phyloP scores from a whole-genome alignment of 2,888 invertebrate species.

The Galeopsomyia nigrocyanea region DNA sequence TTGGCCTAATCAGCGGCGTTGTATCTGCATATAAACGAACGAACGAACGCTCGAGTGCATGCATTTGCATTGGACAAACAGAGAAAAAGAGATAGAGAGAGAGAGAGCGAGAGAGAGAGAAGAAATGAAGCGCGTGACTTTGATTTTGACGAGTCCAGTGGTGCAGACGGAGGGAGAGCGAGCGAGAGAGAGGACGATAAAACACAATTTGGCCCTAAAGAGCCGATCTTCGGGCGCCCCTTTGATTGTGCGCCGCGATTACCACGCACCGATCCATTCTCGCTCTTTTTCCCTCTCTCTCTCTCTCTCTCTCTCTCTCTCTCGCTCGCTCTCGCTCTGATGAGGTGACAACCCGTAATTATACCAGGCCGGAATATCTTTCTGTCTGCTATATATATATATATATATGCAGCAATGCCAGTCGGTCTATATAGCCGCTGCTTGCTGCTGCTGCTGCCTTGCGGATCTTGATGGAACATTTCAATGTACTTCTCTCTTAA shows the following conservation, averaged over 20 bases:
- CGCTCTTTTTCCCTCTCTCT: constrained; percentile 40
- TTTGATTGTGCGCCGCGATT: constrained; percentile 59
- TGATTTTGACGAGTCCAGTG: constrained; percentile 45
- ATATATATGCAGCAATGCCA: constrained; percentile 63
- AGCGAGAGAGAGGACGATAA: constrained; percentile 59
- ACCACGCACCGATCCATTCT: constrained; percentile 51
- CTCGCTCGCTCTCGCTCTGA: constrained; percentile 56
- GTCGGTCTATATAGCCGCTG: too few relatives aligned
- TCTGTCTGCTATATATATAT: constrained; percentile 64
- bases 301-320: constrained; percentile 19
- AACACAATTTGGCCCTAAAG: constrained; percentile 67
- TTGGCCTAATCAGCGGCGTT: constrained; percentile 35
- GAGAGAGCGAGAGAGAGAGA: constrained; percentile 12
- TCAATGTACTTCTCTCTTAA: constrained; percentile 2
- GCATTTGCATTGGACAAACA: constrained; percentile 47
- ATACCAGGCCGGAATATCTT: constrained; percentile 67
- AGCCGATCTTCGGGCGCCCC: constrained; percentile 48
- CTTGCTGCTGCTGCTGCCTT: background rate
- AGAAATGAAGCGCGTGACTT: constrained; percentile 36
- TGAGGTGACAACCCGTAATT: constrained; percentile 70
- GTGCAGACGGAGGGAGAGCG: constrained; percentile 11
- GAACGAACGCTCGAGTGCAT: constrained; percentile 32
- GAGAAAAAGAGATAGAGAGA: constrained; percentile 21
- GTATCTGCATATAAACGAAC: constrained; percentile 46
- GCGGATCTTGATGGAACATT: constrained; percentile 15